phyloP scores from a whole-genome alignment of 2,113 vertebrate genomes.

The Turnix velox region DNA sequence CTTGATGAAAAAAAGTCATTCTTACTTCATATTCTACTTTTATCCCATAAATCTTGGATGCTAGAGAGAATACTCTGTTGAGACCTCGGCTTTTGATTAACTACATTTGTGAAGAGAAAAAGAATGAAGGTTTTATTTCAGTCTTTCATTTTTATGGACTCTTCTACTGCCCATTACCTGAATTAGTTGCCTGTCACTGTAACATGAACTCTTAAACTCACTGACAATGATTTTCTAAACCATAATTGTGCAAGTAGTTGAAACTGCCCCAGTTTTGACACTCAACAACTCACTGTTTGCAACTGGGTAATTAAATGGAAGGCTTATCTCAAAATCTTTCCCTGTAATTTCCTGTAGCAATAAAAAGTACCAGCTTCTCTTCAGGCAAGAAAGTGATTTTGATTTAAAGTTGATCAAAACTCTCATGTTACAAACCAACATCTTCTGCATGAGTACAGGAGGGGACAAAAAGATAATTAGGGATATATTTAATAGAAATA shows the following conservation, averaged over 20 bases:
- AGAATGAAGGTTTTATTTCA: not conserved
- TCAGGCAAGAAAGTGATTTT: not conserved
- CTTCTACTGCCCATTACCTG: not conserved
- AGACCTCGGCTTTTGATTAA: not conserved
- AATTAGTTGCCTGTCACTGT: not conserved
- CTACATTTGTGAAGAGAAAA: not conserved
- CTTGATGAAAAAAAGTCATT: not conserved
- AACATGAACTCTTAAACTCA: slow-evolving; percentile 6
- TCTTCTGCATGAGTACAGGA: not conserved
- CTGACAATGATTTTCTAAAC: not conserved
- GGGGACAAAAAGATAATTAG: slow-evolving; percentile 6
- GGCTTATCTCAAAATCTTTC: slow-evolving; percentile 1
- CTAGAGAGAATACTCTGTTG: not conserved
- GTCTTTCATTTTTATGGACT: not conserved
- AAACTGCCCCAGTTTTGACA: slow-evolving; percentile 30
- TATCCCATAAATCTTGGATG: not conserved
- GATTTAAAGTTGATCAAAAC: not conserved
- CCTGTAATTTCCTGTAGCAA: not conserved
- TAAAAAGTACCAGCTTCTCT: not conserved
- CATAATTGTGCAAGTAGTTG: slow-evolving; percentile 33
- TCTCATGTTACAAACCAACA: not conserved
- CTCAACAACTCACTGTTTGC: slow-evolving; percentile 9
- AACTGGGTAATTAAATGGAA: slow-evolving; percentile 45
- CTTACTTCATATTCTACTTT: not conserved
- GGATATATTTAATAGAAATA: not conserved